Base-by-base conservation (phyloP, 2,113 vertebrate species). In the Platichthys stellatus region DNA sequence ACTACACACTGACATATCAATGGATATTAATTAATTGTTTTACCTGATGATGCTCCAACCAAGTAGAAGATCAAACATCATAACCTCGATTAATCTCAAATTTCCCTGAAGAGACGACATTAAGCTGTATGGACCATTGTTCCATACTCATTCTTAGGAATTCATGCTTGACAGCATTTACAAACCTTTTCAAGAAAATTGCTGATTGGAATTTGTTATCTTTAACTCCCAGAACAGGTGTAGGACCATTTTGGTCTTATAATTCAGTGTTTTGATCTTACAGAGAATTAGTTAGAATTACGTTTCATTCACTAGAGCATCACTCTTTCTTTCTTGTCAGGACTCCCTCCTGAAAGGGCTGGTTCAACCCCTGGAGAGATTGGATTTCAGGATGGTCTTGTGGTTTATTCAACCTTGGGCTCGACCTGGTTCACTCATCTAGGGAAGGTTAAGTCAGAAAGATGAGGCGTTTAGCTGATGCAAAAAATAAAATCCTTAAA, bases 341-440 rank as follows among this genome's bases (percentile, higher is more conserved):
- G 24, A 15, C 10, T 14, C 51, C 40, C 38, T 77, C 40, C 38
- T 77, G 67, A 59, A 17, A 59, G n/a, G 28, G 26, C 15, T 64
- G 35, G 11, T 47, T 74, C 38, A 74, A 38, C 31, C 4, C 10
- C 10, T 53, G 28, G 10, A 31, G 45, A 53, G 51, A 6, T 18
- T 53, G 10, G n/a, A 49, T 20, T 49, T 45, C 72, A 28, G 35
- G 21, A n/a, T 20, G 17, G 47, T 49, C n/a, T 71, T 4, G 23
- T 61, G 63, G 45, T 61, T 47, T 24, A 67, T 14, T 40, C 51
- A 54, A n/a, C 51, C 20, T 54, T 54, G 18, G 20, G 20, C 51
- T 54, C 57, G 0, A 1, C 23, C 24, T 31, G 6, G 49, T 51
- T 51, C 49, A 51, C 18, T 7, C 15, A 8, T 14, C 49, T 4